Conservation (phyloP, 2,888 invertebrate species). For the Philopedon plagiatum region DNA sequence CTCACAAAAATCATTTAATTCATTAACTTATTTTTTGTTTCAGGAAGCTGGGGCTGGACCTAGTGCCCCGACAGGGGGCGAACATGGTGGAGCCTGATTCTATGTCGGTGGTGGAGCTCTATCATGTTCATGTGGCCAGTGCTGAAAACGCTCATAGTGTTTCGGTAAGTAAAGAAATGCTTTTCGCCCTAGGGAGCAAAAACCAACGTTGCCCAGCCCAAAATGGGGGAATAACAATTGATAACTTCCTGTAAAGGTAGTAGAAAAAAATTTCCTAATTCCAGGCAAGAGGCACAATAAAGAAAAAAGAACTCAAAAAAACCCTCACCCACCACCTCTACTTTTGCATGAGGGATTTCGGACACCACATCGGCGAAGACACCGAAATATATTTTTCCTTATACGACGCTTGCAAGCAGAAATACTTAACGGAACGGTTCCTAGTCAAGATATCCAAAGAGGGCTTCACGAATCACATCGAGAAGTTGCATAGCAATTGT, state of each 20-base stretch:
- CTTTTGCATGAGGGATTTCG: slow-evolving; percentile 91
- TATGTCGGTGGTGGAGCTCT: slow-evolving; percentile 90
- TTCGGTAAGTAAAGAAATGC: slow-evolving; percentile 74
- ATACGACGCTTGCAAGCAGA: slow-evolving; percentile 84
- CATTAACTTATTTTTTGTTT: slow-evolving; percentile 61
- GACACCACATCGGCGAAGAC: slow-evolving; percentile 90
- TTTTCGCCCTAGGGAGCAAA: neutral
- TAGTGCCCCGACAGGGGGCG: slow-evolving; percentile 91
- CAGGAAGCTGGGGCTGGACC: slow-evolving; percentile 92
- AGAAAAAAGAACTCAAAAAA: slow-evolving; percentile 73
- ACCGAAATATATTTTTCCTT: slow-evolving; percentile 90
- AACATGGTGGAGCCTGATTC: slow-evolving; percentile 92
- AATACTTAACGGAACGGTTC: slow-evolving; percentile 90
- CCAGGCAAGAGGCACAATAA: slow-evolving; percentile 73
- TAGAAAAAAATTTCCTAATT: no score
- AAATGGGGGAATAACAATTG: no score
- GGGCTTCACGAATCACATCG: slow-evolving; percentile 91
- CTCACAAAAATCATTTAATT: no score
- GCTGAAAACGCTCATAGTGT: slow-evolving; percentile 79
- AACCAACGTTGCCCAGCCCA: no score
- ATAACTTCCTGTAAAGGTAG: no score
- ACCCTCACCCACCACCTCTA: slow-evolving; percentile 84
- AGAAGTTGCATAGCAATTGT: slow-evolving; percentile 89
- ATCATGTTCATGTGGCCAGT: slow-evolving; percentile 84
- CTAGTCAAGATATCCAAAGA: slow-evolving; percentile 91